Evolutionary conservation across 1,140 invertebrate species (phyloP).

Genomic region (Mizuhopecten yessoensis): DNA sequence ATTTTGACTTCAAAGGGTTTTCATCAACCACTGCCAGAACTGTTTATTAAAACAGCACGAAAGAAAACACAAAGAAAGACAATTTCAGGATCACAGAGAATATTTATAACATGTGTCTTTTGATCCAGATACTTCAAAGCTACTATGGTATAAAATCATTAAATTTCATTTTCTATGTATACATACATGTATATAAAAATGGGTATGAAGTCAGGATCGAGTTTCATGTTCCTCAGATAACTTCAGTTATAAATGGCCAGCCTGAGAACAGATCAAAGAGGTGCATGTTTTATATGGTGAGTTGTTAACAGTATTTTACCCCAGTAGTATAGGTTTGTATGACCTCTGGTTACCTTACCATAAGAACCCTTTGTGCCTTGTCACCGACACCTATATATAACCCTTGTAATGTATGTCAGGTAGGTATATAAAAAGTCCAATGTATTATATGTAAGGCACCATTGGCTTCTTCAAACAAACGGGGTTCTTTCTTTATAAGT

Average conservation of each 20-base stretch:
- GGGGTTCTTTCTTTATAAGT: too few relatives aligned
- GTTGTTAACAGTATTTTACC: not conserved
- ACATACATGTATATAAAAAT: not conserved
- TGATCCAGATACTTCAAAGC: not conserved
- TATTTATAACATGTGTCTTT: not conserved
- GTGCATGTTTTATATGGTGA: too few relatives aligned
- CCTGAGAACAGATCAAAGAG: too few relatives aligned
- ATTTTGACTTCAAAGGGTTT: not conserved
- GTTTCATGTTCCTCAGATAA: too few relatives aligned
- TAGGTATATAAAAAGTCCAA: too few relatives aligned
- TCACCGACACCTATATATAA: too few relatives aligned
- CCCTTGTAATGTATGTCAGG: too few relatives aligned
- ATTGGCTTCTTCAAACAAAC: too few relatives aligned
- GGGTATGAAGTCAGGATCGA: too few relatives aligned
- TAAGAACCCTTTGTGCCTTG: not conserved
- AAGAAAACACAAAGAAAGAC: constrained; percentile 32
- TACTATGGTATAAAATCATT: not conserved
- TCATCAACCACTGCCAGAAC: not conserved
- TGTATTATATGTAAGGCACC: too few relatives aligned
- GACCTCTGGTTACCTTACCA: not conserved
- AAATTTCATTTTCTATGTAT: not conserved
- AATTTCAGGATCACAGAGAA: constrained; percentile 29
- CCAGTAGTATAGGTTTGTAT: not conserved
- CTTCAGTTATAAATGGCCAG: too few relatives aligned
- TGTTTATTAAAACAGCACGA: not conserved